Conservation (phyloP, 2,888 invertebrate genomes). For the Biston stratarius region DNA sequence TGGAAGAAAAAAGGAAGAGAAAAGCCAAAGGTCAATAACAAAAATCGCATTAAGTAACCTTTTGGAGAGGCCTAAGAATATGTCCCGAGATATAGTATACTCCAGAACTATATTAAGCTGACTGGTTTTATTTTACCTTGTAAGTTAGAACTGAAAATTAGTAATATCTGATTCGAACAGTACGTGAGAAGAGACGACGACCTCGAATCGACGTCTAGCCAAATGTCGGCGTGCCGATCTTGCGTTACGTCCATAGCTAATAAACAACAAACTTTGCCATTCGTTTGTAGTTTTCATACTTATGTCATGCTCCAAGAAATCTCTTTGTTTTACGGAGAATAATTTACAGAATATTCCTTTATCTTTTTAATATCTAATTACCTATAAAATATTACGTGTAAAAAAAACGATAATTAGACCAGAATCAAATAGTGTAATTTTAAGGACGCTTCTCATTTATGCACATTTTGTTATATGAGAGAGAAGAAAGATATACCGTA, state of each 20-base stretch:
- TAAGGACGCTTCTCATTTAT: not conserved
- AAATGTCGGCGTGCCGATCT: slow-evolving; percentile 74
- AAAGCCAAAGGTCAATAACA: no score
- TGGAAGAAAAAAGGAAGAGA: no score
- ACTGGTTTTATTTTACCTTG: no score
- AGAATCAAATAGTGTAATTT: no score
- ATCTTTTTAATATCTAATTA: no score
- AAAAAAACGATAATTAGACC: no score
- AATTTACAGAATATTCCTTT: no score
- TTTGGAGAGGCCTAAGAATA: no score
- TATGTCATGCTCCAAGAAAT: not conserved
- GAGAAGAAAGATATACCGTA: no score
- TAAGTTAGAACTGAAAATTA: not conserved
- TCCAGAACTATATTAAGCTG: not conserved
- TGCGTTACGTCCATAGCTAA: slow-evolving; percentile 62
- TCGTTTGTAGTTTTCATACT: not conserved
- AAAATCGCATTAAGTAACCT: no score
- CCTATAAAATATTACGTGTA: no score
- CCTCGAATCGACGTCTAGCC: slow-evolving; percentile 81
- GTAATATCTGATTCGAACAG: slow-evolving; percentile 50
- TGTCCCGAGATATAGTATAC: no score
- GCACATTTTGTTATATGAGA: not conserved
- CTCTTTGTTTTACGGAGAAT: not conserved
- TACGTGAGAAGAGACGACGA: slow-evolving; percentile 74
- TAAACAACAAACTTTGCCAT: slow-evolving; percentile 54